Evolutionary conservation across 1,140 invertebrate species (phyloP).

Genomic region (Drosophila pectinifera): DNA sequence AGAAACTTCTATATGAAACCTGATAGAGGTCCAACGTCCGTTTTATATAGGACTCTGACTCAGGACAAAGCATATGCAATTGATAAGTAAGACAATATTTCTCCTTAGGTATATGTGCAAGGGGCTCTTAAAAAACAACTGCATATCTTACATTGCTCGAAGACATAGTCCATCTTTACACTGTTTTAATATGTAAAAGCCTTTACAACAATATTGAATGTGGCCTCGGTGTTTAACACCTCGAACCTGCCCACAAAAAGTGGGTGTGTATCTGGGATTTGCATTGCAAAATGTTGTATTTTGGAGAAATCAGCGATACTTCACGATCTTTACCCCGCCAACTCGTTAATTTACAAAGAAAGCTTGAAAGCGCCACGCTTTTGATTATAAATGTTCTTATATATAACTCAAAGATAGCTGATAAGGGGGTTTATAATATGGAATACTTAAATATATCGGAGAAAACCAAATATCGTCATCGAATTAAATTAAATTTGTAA

Average conservation of each 20-base stretch:
- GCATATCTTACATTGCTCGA: neutral
- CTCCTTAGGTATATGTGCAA: too few relatives aligned
- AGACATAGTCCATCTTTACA: constrained; percentile 3
- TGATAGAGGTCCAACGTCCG: too few relatives aligned
- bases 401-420: neutral
- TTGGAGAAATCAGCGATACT: constrained; percentile 8
- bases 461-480: too few relatives aligned
- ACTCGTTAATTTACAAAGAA: constrained; percentile 5
- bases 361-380: neutral
- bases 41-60: neutral
- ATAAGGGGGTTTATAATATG: too few relatives aligned
- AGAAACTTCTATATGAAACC: neutral
- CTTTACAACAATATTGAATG: neutral
- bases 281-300: constrained; percentile 40
- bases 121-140: too few relatives aligned
- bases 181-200: neutral
- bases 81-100: neutral
- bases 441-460: too few relatives aligned
- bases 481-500: too few relatives aligned
- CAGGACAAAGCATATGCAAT: too few relatives aligned
- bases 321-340: constrained; percentile 20
- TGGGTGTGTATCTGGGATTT: constrained; percentile 48
- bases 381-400: neutral
- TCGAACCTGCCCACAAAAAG: constrained; percentile 25
- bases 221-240: neutral